phyloP scores from a whole-genome alignment of 1,140 invertebrate genomes.

The Brachionus manjavacas region DNA sequence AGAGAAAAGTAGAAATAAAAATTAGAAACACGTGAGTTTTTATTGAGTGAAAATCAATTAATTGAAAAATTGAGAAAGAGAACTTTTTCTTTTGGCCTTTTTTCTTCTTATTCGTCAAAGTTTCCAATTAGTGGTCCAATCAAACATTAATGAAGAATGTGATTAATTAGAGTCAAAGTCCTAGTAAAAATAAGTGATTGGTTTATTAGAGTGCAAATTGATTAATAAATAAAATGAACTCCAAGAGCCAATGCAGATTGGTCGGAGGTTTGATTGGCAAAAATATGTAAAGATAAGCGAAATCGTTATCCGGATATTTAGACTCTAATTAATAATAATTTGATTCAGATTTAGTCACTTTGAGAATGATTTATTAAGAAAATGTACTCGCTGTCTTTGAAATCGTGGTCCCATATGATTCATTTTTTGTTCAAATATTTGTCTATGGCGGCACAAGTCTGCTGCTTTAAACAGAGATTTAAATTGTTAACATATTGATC shows the following conservation, averaged over 20 bases:
- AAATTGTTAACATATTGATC: neutral
- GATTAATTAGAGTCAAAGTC: neutral
- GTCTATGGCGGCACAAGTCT: neutral
- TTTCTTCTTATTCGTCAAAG: neutral
- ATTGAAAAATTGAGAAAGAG: neutral
- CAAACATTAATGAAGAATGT: neutral
- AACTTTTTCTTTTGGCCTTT: no score
- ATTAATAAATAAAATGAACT: conserved; percentile 30
- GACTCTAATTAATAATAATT: conserved; percentile 17
- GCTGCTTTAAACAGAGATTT: neutral
- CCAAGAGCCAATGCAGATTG: neutral
- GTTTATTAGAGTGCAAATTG: neutral
- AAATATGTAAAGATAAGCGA: neutral
- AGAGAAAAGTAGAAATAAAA: neutral
- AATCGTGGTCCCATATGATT: neutral
- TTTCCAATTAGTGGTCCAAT: neutral
- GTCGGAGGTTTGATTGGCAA: neutral
- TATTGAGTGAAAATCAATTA: neutral
- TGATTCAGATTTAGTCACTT: conserved; percentile 15
- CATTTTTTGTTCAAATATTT: neutral
- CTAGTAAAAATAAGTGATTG: conserved; percentile 3
- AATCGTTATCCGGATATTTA: conserved; percentile 30
- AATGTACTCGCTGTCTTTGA: conserved; percentile 34
- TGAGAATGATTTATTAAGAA: neutral
- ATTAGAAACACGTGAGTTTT: conserved; percentile 14